Conservation (phyloP, 2,888 invertebrate genomes). For the Cephus runcator region DNA sequence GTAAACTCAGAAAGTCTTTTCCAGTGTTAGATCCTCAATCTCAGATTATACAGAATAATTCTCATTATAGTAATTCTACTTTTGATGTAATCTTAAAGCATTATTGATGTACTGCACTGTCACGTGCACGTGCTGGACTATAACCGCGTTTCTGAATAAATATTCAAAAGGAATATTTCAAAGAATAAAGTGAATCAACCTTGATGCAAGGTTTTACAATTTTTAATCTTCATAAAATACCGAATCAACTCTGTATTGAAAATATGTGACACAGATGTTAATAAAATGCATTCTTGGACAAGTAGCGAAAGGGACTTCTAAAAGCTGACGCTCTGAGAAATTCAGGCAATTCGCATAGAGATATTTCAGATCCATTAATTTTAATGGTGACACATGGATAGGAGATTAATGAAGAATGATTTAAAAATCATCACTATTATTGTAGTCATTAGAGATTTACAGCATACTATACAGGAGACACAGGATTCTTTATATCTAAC, state of each 20-base stretch:
- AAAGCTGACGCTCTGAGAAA: neutral
- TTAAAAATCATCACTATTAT: constrained; percentile 8
- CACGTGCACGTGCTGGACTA: neutral
- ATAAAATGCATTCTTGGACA: neutral
- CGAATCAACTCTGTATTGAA: neutral
- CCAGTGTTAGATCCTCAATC: neutral
- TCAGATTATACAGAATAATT: neutral
- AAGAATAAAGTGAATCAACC: neutral
- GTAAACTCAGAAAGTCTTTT: neutral
- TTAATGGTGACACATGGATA: neutral
- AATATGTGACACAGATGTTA: neutral
- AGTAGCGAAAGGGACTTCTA: neutral
- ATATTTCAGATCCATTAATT: neutral
- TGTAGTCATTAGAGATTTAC: constrained; percentile 6
- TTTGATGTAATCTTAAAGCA: neutral
- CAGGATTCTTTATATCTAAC: constrained; percentile 1
- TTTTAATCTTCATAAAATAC: neutral
- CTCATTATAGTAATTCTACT: neutral
- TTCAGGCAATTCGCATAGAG: neutral
- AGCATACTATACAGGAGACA: constrained; percentile 5
- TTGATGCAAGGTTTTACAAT: neutral
- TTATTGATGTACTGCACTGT: neutral
- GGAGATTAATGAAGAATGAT: neutral
- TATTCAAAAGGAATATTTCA: neutral
- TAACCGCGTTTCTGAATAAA: neutral